phyloP scores from a whole-genome alignment of 2,888 invertebrate genomes.

The Ophion costatus region DNA sequence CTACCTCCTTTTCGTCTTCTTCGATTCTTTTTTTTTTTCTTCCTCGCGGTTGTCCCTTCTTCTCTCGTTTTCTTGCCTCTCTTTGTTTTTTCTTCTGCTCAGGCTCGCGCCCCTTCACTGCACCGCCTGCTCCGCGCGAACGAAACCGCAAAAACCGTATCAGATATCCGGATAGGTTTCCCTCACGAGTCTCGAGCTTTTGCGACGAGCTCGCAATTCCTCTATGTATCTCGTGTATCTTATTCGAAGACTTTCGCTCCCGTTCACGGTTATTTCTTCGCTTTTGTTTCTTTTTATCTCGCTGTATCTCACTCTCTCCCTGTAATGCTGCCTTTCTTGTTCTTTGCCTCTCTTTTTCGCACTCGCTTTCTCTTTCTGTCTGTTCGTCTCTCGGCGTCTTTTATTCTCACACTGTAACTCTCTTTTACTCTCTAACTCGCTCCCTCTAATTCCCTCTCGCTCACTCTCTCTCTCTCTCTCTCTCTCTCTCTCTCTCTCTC shows the following conservation, averaged over 20 bases:
- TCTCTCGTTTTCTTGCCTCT: conserved; percentile 24
- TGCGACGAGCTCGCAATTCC: conserved; percentile 2
- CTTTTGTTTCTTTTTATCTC: conserved; percentile 6
- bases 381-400: too few relatives aligned
- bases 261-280: conserved; percentile 38
- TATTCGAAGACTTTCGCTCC: conserved; percentile 32
- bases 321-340: neutral
- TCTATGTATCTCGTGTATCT: conserved; percentile 34
- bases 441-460: too few relatives aligned
- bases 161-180: conserved; percentile 62
- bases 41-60: conserved; percentile 22
- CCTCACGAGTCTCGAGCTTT: conserved; percentile 37
- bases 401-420: too few relatives aligned
- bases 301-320: neutral
- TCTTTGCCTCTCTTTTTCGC: neutral
- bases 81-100: conserved; percentile 32
- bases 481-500: too few relatives aligned
- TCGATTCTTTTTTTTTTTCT: conserved; percentile 22
- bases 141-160: conserved; percentile 59
- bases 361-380: too few relatives aligned
- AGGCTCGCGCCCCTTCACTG: conserved; percentile 1
- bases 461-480: too few relatives aligned
- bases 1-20: conserved; percentile 17
- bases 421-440: too few relatives aligned
- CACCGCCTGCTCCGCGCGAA: conserved; percentile 28